Evolutionary conservation across 2,113 vertebrate species (phyloP).

Genomic region (Pteropus alecto): DNA sequence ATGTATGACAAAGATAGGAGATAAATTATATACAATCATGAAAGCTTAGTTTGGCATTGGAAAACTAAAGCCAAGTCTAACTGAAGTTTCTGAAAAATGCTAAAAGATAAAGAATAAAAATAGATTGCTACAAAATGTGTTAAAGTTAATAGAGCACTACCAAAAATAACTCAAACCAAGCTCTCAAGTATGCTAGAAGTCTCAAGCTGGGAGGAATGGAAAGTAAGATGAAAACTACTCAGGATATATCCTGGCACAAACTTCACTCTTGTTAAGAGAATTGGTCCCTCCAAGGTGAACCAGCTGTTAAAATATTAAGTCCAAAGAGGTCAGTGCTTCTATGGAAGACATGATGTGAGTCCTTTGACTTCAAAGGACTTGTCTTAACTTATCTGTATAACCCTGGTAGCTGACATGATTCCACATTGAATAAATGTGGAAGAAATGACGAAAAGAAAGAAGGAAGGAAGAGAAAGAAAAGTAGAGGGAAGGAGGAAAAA

Average conservation of each 20-base stretch:
- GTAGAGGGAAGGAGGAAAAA: not conserved
- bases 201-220: not conserved
- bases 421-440: not conserved
- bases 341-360: not conserved
- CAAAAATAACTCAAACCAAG: not conserved
- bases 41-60: not conserved
- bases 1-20: not conserved
- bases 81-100: not conserved
- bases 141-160: not conserved
- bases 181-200: not conserved
- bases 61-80: constrained; percentile 4
- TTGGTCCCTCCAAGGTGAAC: not conserved
- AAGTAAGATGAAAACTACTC: not conserved
- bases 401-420: not conserved
- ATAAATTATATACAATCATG: not conserved
- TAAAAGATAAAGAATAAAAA: not conserved
- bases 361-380: not conserved
- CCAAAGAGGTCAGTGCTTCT: not conserved
- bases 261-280: not conserved
- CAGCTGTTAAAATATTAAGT: not conserved
- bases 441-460: not conserved
- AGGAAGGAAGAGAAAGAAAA: not conserved
- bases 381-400: not conserved
- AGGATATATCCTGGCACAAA: not conserved
- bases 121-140: not conserved